These are phyloP conservation scores for Clarias macrocephalus DNA, from an alignment of 2,113 vertebrate species.

Conservation along the genomic window DNA sequence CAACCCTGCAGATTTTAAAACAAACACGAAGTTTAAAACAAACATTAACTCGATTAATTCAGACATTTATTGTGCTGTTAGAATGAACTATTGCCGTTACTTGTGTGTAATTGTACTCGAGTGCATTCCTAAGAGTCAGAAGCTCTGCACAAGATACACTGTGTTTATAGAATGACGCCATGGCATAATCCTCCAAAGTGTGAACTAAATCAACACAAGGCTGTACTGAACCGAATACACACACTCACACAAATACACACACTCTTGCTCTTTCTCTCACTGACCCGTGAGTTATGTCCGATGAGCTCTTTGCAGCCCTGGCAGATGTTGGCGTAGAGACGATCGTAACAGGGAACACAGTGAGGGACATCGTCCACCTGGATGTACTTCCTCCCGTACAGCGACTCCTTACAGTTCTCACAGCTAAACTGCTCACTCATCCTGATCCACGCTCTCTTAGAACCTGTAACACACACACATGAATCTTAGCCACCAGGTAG, in stretches of 20 bases:
- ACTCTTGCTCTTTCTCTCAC: constrained; percentile 40
- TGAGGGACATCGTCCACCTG: constrained; percentile 83
- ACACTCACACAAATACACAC: constrained; percentile 14
- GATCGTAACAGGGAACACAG: constrained; percentile 93
- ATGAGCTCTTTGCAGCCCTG: constrained; percentile 90
- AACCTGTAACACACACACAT: constrained; percentile 7
- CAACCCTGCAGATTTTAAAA: background rate
- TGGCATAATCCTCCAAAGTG: constrained; percentile 7
- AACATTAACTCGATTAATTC: background rate
- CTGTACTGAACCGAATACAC: constrained; percentile 16
- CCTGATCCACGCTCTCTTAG: constrained; percentile 54
- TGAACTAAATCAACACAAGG: background rate
- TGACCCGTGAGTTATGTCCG: constrained; percentile 86
- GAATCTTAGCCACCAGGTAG: background rate
- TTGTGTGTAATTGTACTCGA: background rate
- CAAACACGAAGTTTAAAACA: background rate
- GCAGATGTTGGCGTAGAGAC: constrained; percentile 88
- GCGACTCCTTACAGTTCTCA: constrained; percentile 86
- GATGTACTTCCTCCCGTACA: constrained; percentile 93
- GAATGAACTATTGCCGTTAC: background rate
- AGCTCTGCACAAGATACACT: background rate
- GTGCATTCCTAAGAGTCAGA: background rate
- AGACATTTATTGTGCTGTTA: background rate
- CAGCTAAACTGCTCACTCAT: constrained; percentile 93
- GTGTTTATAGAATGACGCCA: background rate